phyloP scores from a whole-genome alignment of 2,113 vertebrate species.

The Brachypodius melanocephalos region DNA sequence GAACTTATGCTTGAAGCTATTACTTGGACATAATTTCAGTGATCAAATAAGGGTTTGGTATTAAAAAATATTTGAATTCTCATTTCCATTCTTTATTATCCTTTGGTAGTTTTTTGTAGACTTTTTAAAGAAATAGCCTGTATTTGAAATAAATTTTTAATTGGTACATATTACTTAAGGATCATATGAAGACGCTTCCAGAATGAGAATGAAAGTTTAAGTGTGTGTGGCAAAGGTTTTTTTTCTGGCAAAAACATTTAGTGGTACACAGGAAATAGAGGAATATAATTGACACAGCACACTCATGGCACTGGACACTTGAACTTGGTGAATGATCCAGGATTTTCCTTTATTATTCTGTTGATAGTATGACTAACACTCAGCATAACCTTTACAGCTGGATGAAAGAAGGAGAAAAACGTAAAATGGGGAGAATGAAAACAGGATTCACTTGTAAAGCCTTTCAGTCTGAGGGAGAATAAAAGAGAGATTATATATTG shows the following conservation, averaged over 20 bases:
- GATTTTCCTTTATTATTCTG: not conserved
- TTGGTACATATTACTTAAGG: not conserved
- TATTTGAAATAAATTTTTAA: not conserved
- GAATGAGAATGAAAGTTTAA: not conserved
- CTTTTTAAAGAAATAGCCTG: not conserved
- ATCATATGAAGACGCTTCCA: not conserved
- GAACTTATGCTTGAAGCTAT: not conserved
- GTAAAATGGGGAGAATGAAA: not conserved
- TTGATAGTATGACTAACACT: accelerated
- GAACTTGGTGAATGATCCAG: not conserved
- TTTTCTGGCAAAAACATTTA: not conserved
- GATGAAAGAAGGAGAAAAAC: not conserved
- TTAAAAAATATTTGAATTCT: not conserved
- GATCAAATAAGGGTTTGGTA: not conserved
- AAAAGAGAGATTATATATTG: not conserved
- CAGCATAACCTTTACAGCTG: not conserved
- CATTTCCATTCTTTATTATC: not conserved
- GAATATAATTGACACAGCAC: not conserved
- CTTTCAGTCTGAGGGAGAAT: not conserved
- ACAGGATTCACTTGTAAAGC: not conserved
- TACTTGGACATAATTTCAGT: not conserved
- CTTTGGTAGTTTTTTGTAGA: not conserved
- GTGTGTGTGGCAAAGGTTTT: not conserved
- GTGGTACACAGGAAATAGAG: not conserved
- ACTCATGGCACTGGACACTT: not conserved